Evolutionary conservation across 92 coral and sea anemone genomes (phyloP).

Genomic region (Meandrina meandrites): DNA sequence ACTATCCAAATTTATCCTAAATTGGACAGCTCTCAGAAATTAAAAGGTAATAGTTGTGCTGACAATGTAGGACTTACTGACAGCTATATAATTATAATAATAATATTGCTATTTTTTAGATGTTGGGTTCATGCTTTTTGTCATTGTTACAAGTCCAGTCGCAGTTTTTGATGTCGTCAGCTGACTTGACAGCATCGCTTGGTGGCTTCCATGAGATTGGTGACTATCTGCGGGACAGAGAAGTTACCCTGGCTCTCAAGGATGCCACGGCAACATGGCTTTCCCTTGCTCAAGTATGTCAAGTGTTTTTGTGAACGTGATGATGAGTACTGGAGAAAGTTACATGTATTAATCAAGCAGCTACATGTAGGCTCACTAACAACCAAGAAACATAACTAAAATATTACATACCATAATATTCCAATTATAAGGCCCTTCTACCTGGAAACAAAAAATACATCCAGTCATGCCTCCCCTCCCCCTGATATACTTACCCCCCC

Average conservation of each 20-base stretch:
- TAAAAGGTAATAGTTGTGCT: too few species aligned
- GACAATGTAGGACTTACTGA: too few species aligned
- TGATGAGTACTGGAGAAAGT: not conserved
- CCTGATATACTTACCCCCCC: too few species aligned
- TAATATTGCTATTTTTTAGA: constrained; percentile 42
- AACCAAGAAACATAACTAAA: too few species aligned
- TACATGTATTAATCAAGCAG: not conserved
- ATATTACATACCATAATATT: too few species aligned
- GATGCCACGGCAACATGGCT: constrained; percentile 98
- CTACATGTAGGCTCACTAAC: too few species aligned
- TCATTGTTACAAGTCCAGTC: constrained; percentile 91
- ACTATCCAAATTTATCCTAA: too few species aligned
- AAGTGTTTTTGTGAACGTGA: not conserved
- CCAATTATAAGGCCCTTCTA: too few species aligned
- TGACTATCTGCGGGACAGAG: constrained; percentile 99
- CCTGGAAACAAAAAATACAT: too few species aligned
- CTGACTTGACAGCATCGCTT: constrained; percentile 87
- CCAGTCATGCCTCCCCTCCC: too few species aligned
- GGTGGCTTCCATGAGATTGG: constrained; percentile 98
- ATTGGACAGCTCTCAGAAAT: too few species aligned
- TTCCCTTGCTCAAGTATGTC: constrained; percentile 87
- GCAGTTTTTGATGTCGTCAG: constrained; percentile 82
- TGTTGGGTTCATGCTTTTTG: constrained; percentile 96
- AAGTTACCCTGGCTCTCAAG: constrained; percentile 94
- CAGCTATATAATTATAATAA: too few species aligned